Conservation (phyloP, 2,888 invertebrate species). For the Patella pellucida region DNA sequence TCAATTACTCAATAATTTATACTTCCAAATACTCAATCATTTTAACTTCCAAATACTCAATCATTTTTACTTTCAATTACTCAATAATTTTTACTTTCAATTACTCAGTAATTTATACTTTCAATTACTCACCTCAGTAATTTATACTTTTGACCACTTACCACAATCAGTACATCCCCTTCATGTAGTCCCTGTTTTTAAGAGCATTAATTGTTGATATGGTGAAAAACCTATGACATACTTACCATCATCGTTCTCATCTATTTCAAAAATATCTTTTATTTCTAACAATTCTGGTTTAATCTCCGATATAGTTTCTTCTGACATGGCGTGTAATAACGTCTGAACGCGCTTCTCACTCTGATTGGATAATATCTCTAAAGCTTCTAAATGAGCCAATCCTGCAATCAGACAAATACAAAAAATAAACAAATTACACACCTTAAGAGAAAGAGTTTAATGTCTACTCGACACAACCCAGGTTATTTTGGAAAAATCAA, state of each 20-base stretch:
- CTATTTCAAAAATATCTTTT: conserved; percentile 75
- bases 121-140: too few relatives aligned
- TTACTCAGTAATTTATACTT: too few relatives aligned
- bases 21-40: not conserved
- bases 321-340: conserved; percentile 49
- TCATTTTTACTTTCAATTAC: too few relatives aligned
- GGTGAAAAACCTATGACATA: not conserved
- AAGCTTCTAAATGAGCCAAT: conserved; percentile 88
- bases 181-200: too few relatives aligned
- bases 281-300: conserved; percentile 85
- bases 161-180: too few relatives aligned
- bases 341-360: conserved; percentile 70
- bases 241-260: conserved; percentile 51
- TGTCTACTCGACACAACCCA: too few relatives aligned
- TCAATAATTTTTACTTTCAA: too few relatives aligned
- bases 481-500: too few relatives aligned
- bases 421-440: not conserved
- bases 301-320: conserved; percentile 75
- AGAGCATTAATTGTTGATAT: too few relatives aligned
- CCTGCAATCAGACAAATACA: conserved; percentile 43
- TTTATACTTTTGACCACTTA: too few relatives aligned
- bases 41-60: too few relatives aligned
- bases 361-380: conserved; percentile 90
- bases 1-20: not conserved
- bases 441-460: not conserved